Percentiles rank a stretch among this genome's conserved stretches.
phyloP scores from a whole-genome alignment of 2,888 invertebrate species.

The Drosophila kambysellisi region DNA sequence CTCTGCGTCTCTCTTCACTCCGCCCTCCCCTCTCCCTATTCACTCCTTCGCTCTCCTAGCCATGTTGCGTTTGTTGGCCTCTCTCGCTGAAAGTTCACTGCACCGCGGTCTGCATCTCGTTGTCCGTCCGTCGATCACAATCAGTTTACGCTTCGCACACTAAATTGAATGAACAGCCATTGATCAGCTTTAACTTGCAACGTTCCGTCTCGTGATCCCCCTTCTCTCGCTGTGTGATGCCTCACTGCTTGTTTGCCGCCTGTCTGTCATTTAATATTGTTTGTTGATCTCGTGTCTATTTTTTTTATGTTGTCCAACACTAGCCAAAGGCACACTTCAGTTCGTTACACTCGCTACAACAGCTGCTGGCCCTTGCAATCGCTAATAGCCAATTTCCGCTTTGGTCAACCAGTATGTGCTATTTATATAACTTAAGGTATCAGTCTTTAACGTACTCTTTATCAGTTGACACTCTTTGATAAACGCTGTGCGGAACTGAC shows the following conservation, averaged over 20 bases:
- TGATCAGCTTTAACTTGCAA: conserved; percentile 60
- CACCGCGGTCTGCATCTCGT: conserved; percentile 54
- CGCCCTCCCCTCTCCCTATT: background rate
- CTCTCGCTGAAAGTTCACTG: conserved; percentile 50
- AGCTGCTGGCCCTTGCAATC: conserved; percentile 38
- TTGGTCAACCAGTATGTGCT: conserved; percentile 41
- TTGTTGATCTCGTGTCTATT: conserved; percentile 25
- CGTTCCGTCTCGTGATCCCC: background rate
- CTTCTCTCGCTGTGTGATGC: background rate
- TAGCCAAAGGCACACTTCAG: conserved; percentile 23
- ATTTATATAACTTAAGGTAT: conserved; percentile 36
- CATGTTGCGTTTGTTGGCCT: conserved; percentile 57
- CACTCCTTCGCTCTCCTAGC: conserved; percentile 15
- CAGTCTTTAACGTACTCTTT: conserved; percentile 20
- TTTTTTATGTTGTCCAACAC: conserved; percentile 57
- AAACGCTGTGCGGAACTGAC: conserved; percentile 29
- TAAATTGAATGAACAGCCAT: conserved; percentile 75
- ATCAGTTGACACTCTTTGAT: conserved; percentile 24
- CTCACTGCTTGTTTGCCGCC: conserved; percentile 5
- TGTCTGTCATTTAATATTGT: conserved; percentile 43
- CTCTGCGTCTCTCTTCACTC: conserved; percentile 5
- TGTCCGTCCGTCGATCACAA: conserved; percentile 67
- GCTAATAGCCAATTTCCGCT: conserved; percentile 71
- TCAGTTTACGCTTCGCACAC: conserved; percentile 76
- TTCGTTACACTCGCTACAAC: conserved; percentile 36